Conservation (phyloP, 2,113 vertebrate genomes). For the Rhabdornis inornatus region DNA sequence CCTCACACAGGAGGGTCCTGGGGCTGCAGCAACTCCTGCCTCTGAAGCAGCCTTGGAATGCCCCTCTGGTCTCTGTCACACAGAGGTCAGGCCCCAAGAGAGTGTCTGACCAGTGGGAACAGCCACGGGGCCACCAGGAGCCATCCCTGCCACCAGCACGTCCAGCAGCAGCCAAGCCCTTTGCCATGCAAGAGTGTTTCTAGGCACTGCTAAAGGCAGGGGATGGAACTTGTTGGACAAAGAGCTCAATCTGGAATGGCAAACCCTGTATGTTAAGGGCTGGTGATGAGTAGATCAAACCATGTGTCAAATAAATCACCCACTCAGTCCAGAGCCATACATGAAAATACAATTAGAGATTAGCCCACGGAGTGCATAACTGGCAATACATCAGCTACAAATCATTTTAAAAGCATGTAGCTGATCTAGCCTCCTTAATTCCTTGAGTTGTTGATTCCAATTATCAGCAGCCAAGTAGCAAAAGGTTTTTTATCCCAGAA, state of each 20-base stretch:
- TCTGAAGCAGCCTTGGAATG: not conserved
- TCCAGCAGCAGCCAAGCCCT: not conserved
- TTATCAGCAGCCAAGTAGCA: constrained; percentile 59
- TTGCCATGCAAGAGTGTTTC: not conserved
- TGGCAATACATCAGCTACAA: constrained; percentile 53
- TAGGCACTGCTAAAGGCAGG: not conserved
- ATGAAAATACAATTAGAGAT: constrained; percentile 67
- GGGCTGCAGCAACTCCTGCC: accelerated
- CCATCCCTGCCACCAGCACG: not conserved
- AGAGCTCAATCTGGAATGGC: not conserved
- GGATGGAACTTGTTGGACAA: not conserved
- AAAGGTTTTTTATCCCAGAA: constrained; percentile 59
- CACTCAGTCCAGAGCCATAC: constrained; percentile 50
- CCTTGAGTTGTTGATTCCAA: constrained; percentile 61
- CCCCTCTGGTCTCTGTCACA: not conserved
- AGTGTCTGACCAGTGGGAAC: too few relatives aligned
- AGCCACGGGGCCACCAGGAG: not conserved
- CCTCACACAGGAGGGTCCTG: not conserved
- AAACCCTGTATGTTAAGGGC: not conserved
- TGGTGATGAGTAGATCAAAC: constrained; percentile 27
- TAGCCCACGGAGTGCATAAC: constrained; percentile 49
- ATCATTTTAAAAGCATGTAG: constrained; percentile 57
- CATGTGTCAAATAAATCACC: constrained; percentile 47
- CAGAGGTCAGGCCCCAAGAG: not conserved
- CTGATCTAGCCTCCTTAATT: constrained; percentile 55